Evolutionary conservation across 2,888 invertebrate genomes (phyloP).

Genomic region (Brenthis daphne): DNA sequence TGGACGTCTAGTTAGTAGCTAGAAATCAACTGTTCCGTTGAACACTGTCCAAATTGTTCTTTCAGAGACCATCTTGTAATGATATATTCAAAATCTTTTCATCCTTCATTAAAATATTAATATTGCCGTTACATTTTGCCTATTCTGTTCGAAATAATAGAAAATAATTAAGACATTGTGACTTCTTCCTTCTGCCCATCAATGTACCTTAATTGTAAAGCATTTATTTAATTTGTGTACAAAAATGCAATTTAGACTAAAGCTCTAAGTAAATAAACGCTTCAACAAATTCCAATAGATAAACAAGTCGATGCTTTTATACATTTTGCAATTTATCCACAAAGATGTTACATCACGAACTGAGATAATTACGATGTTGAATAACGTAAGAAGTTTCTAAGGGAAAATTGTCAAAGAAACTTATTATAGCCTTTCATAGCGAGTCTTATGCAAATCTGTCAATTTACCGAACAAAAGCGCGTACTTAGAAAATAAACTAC

Average conservation of each 20-base stretch:
- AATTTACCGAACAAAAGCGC: conserved; percentile 45
- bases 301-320: conserved; percentile 2
- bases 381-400: conserved; percentile 17
- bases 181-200: conserved; percentile 5
- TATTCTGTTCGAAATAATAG: conserved; percentile 1
- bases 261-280: background rate
- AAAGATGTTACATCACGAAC: conserved; percentile 1
- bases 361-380: conserved; percentile 22
- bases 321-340: conserved; percentile 5
- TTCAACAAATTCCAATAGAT: conserved; percentile 4
- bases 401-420: conserved; percentile 30
- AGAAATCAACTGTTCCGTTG: background rate
- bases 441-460: conserved; percentile 36
- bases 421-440: conserved; percentile 25
- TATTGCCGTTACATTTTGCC: conserved; percentile 3
- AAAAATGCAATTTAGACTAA: conserved; percentile 8
- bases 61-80: conserved; percentile 9
- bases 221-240: conserved; percentile 1
- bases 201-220: background rate
- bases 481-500: conserved; percentile 45
- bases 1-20: conserved; percentile 7
- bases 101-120: background rate
- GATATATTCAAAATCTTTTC: conserved; percentile 1
- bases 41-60: conserved; percentile 10
- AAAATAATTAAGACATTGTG: conserved; percentile 4